Evolutionary conservation across 2,888 invertebrate species (phyloP).

Genomic region (Tenthredo livida): DNA sequence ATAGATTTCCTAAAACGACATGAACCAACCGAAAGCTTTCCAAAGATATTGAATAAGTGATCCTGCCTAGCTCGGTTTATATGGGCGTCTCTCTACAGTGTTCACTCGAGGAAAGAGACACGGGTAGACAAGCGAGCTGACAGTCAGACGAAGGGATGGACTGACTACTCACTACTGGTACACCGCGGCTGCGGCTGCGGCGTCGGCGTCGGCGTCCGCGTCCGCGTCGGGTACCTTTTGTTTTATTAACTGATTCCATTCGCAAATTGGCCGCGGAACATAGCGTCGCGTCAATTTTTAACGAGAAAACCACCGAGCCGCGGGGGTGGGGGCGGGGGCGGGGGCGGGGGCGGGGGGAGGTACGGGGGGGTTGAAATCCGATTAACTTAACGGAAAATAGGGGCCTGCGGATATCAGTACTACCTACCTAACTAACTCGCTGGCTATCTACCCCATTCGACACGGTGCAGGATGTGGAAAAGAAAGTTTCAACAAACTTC

Average conservation of each 20-base stretch:
- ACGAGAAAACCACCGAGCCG: slow-evolving; percentile 2
- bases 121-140: slow-evolving; percentile 50
- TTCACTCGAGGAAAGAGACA: slow-evolving; percentile 37
- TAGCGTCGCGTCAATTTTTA: slow-evolving; percentile 25
- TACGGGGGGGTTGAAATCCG: background rate
- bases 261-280: slow-evolving; percentile 51
- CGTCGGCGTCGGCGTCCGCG: background rate
- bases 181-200: background rate
- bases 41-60: slow-evolving; percentile 21
- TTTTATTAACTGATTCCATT: slow-evolving; percentile 54
- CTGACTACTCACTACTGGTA: slow-evolving; percentile 4
- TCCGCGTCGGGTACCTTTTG: slow-evolving; percentile 20
- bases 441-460: background rate
- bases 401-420: background rate
- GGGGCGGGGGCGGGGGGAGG: background rate
- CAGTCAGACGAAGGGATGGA: slow-evolving; percentile 47
- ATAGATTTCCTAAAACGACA: too few relatives aligned
- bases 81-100: too few relatives aligned
- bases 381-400: background rate
- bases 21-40: too few relatives aligned
- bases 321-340: background rate
- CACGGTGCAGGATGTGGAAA: too few relatives aligned
- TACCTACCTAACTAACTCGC: background rate
- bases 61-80: background rate
- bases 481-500: slow-evolving; percentile 27